Evolutionary conservation across 1,140 invertebrate genomes (phyloP).

Genomic region (Diachasmimorpha longicaudata): DNA sequence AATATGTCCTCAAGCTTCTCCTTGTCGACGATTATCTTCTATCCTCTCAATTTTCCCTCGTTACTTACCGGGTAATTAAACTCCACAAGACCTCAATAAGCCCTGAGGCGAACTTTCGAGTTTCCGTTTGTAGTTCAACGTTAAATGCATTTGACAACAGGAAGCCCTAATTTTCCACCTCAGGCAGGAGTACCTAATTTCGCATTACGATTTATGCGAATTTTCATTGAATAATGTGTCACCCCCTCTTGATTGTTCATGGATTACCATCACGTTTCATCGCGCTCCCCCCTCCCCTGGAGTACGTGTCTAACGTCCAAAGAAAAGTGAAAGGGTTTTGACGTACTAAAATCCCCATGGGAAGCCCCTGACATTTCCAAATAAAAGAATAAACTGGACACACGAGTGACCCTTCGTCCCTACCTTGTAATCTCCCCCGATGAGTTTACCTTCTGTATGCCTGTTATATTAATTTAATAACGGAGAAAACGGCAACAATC

Average conservation of each 20-base stretch:
- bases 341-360: slow-evolving; percentile 41
- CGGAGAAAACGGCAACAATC: slow-evolving; percentile 53
- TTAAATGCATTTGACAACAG: slow-evolving; percentile 64
- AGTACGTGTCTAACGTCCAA: not conserved
- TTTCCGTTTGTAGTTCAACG: slow-evolving; percentile 56
- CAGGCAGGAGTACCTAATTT: not conserved
- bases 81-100: slow-evolving; percentile 50
- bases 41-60: slow-evolving; percentile 39
- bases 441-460: slow-evolving; percentile 27
- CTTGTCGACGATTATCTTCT: not conserved
- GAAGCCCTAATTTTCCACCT: slow-evolving; percentile 39
- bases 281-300: slow-evolving; percentile 15
- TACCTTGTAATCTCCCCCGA: not conserved
- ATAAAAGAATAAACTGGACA: slow-evolving; percentile 49
- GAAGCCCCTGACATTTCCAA: slow-evolving; percentile 35
- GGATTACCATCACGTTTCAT: not conserved
- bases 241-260: not conserved
- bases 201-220: not conserved
- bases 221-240: not conserved
- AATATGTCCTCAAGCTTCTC: not conserved
- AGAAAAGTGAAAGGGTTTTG: slow-evolving; percentile 24
- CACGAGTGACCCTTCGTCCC: slow-evolving; percentile 32
- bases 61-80: slow-evolving; percentile 56
- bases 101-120: slow-evolving; percentile 47
- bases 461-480: slow-evolving; percentile 63